Evolutionary conservation across 2,888 invertebrate genomes (phyloP).

Genomic region (Ornithoptera priamus): DNA sequence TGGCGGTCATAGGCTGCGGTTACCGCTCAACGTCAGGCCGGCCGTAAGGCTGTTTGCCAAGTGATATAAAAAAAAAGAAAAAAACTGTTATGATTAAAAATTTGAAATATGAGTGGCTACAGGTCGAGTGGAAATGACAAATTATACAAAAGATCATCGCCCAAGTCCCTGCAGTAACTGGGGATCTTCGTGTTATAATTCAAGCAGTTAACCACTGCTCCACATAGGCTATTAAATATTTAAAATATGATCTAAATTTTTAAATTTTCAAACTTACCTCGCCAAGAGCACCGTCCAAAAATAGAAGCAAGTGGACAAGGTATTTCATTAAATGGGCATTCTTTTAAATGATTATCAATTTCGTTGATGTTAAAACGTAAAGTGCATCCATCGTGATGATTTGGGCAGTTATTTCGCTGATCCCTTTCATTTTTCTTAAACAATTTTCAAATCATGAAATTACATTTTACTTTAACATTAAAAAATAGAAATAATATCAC

Average conservation of each 20-base stretch:
- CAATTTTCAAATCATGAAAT: neutral
- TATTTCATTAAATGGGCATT: slow-evolving; percentile 57
- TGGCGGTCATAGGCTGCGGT: no score
- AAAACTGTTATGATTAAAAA: no score
- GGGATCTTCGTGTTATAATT: no score
- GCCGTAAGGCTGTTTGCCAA: no score
- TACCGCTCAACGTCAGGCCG: no score
- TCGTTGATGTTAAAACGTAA: slow-evolving; percentile 44
- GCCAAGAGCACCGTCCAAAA: slow-evolving; percentile 50
- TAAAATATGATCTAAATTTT: neutral
- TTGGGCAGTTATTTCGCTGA: slow-evolving; percentile 46
- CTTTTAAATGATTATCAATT: slow-evolving; percentile 49
- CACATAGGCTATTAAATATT: no score
- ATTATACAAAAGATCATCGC: neutral
- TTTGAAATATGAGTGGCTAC: no score
- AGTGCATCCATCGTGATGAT: slow-evolving; percentile 50
- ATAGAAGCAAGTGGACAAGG: slow-evolving; percentile 47
- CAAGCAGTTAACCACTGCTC: no score
- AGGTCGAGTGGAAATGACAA: no score
- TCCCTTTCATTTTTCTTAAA: neutral
- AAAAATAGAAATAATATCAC: no score
- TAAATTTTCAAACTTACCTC: slow-evolving; percentile 42
- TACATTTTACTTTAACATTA: neutral
- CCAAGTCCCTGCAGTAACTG: no score
- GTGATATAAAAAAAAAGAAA: no score